Conservation (phyloP, 2,888 invertebrate species). For the Busseola fusca region DNA sequence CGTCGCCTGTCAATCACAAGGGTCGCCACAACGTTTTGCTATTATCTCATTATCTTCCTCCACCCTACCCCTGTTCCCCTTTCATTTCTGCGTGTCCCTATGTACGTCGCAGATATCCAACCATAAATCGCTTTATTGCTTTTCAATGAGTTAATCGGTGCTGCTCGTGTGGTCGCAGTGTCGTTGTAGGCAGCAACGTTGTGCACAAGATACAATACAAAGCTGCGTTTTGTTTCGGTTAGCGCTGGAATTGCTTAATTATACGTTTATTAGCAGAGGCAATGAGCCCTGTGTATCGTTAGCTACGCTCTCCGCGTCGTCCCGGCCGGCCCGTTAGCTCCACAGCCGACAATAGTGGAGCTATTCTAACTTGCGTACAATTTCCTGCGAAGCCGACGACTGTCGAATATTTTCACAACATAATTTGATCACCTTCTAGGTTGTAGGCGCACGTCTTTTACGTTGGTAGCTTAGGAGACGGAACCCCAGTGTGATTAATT, state of each 20-base stretch:
- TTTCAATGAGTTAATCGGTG: constrained; percentile 17
- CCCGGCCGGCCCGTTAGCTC: constrained; percentile 3
- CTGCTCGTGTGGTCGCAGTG: not conserved
- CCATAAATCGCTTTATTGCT: constrained; percentile 22
- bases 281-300: constrained; percentile 2
- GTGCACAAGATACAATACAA: not conserved
- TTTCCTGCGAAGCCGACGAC: not conserved
- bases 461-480: not conserved
- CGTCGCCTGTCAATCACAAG: not conserved
- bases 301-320: not conserved
- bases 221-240: not conserved
- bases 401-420: constrained; percentile 9
- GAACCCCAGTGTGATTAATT: constrained; percentile 3
- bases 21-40: constrained; percentile 16
- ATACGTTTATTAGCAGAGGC: constrained; percentile 25
- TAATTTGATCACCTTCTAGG: not conserved
- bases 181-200: constrained; percentile 3
- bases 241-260: constrained; percentile 20
- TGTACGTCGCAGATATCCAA: constrained; percentile 12
- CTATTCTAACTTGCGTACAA: not conserved
- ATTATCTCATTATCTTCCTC: constrained; percentile 10
- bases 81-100: not conserved
- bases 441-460: not conserved
- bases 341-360: not conserved
- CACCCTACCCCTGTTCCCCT: no score